phyloP scores from a whole-genome alignment of 2,113 vertebrate genomes.

The Trichomycterus rosablanca region DNA sequence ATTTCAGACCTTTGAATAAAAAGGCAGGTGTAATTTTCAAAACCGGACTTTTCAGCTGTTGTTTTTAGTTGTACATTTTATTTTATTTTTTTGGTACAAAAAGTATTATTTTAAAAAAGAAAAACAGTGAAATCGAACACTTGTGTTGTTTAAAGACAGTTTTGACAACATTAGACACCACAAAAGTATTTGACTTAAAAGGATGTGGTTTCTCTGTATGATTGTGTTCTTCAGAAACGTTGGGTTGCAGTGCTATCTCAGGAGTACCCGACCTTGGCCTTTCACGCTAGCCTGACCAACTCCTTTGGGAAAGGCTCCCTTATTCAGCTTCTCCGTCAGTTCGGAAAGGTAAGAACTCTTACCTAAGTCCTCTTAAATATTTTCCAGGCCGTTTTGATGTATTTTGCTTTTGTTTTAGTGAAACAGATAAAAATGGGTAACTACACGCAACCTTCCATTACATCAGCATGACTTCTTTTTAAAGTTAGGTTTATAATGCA shows the following conservation, averaged over 20 bases:
- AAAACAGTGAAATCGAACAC: no score
- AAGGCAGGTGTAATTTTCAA: no score
- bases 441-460: neutral
- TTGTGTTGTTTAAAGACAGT: no score
- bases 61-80: no score
- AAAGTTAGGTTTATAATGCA: neutral
- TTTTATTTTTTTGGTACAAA: no score
- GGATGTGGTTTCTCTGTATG: neutral
- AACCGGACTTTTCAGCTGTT: no score
- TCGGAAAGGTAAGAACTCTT: conserved; percentile 84
- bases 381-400: neutral
- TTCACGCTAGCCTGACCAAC: conserved; percentile 96
- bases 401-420: neutral
- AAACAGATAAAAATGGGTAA: conserved; percentile 1
- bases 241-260: conserved; percentile 93
- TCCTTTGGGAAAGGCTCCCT: conserved; percentile 96
- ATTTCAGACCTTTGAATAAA: no score
- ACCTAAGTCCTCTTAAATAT: neutral
- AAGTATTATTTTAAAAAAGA: no score
- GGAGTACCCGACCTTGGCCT: conserved; percentile 91
- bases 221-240: conserved; percentile 72
- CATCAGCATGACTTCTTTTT: neutral
- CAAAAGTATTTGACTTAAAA: no score
- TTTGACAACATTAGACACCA: no score
- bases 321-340: conserved; percentile 94